A percentile compares a stretch with the other conserved stretches of the same genome.
Evolutionary conservation across 2,888 invertebrate species (phyloP).

Genomic region (Trachelus troglodyta): DNA sequence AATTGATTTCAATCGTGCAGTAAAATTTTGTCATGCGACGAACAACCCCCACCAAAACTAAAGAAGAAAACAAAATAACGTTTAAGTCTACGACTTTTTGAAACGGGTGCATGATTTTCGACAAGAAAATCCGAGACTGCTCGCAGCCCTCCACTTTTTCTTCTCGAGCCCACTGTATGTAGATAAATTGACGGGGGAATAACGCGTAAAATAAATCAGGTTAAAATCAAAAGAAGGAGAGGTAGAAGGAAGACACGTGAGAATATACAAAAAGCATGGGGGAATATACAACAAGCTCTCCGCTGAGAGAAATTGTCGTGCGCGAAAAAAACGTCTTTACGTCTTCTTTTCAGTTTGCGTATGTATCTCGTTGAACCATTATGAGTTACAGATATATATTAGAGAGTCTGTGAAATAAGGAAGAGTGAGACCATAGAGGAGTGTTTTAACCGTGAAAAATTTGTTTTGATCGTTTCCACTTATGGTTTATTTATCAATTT

Average conservation of each 20-base stretch:
- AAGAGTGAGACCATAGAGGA: not conserved
- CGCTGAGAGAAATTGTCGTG: not conserved
- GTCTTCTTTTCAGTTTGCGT: not conserved
- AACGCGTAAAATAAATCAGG: not conserved
- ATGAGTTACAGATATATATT: not conserved
- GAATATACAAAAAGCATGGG: not conserved
- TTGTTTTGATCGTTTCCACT: not conserved
- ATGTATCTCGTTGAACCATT: not conserved
- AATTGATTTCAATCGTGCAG: slow-evolving; percentile 32
- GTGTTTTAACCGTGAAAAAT: not conserved
- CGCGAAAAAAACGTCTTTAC: not conserved
- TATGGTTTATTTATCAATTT: not conserved
- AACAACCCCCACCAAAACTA: slow-evolving; percentile 46
- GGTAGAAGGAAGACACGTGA: not conserved
- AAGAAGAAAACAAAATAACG: slow-evolving; percentile 3
- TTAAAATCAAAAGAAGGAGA: not conserved
- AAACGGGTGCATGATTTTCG: not conserved
- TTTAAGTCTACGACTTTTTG: slow-evolving; percentile 33
- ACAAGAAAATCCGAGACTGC: not conserved
- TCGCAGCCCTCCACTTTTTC: not conserved
- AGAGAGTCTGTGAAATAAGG: not conserved
- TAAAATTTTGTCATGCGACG: slow-evolving; percentile 22
- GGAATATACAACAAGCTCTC: not conserved
- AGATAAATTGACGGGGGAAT: not conserved
- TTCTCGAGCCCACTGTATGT: not conserved